phyloP scores from a whole-genome alignment of 1,140 invertebrate genomes.

The Pachypeltis micranthus region DNA sequence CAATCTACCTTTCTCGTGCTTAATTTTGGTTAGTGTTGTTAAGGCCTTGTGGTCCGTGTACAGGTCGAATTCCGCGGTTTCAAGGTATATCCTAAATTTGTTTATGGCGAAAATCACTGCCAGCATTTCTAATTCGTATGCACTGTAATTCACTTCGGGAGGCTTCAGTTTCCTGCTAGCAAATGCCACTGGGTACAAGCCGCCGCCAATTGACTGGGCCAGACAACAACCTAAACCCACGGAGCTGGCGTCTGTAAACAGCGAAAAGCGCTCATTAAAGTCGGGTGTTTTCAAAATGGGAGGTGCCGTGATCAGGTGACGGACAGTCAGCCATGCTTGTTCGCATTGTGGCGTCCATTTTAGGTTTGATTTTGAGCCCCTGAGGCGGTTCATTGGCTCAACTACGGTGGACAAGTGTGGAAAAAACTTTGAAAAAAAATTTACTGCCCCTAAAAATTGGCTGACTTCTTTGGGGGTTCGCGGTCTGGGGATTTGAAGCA shows the following conservation, averaged over 20 bases:
- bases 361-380: too few relatives aligned
- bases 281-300: background rate
- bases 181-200: background rate
- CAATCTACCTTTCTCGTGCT: too few relatives aligned
- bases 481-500: constrained; percentile 20
- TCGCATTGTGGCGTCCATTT: background rate
- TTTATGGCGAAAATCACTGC: background rate
- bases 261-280: background rate
- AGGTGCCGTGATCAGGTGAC: background rate
- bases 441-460: background rate
- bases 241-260: background rate
- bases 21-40: too few relatives aligned
- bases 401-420: background rate
- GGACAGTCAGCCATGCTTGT: background rate
- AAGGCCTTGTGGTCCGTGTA: constrained; percentile 1
- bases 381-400: background rate
- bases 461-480: background rate
- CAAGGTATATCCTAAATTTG: background rate
- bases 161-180: background rate
- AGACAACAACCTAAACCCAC: background rate
- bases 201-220: background rate
- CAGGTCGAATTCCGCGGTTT: background rate
- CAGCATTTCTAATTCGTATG: background rate
- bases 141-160: background rate
- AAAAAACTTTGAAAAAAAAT: background rate